A percentile compares a stretch with the other conserved stretches of the same genome.
These are phyloP conservation scores for Acropternis orthonyx DNA, from an alignment of 2,797 vertebrate species.

Conservation along the genomic window DNA sequence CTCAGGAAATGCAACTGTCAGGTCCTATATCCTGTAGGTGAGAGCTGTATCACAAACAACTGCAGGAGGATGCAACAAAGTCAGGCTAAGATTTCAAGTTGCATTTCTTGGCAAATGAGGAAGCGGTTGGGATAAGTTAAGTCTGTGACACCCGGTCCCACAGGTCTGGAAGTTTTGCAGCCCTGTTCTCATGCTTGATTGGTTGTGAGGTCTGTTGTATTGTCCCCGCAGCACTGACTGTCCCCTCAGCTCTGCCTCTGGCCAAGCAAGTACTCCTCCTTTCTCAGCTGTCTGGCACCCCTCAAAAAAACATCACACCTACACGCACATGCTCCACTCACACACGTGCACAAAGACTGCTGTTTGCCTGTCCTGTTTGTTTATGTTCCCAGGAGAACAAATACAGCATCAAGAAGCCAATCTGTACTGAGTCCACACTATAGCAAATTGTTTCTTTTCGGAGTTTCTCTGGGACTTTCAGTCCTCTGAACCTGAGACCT, in stretches of 20 bases:
- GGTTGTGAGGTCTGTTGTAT: not conserved
- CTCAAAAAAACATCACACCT: not conserved
- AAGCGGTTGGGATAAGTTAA: not conserved
- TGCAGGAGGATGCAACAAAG: accelerated
- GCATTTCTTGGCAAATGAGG: not conserved
- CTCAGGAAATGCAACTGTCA: not conserved
- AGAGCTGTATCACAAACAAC: not conserved
- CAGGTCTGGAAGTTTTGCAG: not conserved
- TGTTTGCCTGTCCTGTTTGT: not conserved
- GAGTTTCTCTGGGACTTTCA: not conserved
- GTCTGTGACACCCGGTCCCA: accelerated
- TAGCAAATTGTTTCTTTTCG: not conserved
- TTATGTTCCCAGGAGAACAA: accelerated
- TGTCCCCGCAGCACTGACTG: not conserved
- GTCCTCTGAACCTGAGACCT: not conserved
- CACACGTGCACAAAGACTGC: accelerated
- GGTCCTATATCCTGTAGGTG: not conserved
- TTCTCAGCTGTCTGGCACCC: not conserved
- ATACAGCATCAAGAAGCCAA: not conserved
- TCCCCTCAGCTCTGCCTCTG: not conserved
- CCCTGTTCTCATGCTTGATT: accelerated
- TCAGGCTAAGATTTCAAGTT: not conserved
- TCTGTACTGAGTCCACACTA: accelerated
- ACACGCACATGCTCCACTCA: accelerated
- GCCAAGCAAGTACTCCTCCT: not conserved